Conservation (phyloP, 2,113 vertebrate species). For the Vidua chalybeata region DNA sequence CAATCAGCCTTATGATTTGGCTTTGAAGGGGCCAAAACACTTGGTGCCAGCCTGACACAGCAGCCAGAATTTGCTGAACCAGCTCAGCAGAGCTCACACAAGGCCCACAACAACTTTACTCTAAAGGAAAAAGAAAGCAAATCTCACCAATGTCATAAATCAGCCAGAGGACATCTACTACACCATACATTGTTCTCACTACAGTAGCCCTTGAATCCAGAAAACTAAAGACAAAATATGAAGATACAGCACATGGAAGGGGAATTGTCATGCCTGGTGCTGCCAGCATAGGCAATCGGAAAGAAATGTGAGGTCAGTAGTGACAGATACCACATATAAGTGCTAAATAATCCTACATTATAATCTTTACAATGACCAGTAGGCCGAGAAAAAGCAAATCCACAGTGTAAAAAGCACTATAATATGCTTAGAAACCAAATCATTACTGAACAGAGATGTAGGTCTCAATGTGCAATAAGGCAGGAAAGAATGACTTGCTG, state of each 20-base stretch:
- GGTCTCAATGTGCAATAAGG: background rate
- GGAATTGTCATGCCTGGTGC: background rate
- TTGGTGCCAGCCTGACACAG: background rate
- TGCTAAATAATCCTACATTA: background rate
- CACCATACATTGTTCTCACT: accelerated
- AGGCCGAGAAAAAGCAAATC: background rate
- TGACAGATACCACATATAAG: background rate
- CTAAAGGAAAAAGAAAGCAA: background rate
- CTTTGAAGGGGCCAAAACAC: background rate
- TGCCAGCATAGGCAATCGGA: background rate
- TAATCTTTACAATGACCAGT: background rate
- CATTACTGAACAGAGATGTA: background rate
- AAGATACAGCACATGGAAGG: background rate
- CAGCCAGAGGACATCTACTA: background rate
- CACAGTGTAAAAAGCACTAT: background rate
- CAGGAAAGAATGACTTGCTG: background rate
- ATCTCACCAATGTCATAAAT: accelerated
- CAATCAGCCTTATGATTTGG: background rate
- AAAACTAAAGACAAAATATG: background rate
- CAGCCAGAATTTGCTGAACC: background rate
- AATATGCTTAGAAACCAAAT: background rate
- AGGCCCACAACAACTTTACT: background rate
- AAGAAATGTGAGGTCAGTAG: background rate
- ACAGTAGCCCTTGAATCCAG: background rate
- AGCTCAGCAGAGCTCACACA: background rate